phyloP scores from a whole-genome alignment of 2,888 invertebrate species.

The Eristalis intricaria region DNA sequence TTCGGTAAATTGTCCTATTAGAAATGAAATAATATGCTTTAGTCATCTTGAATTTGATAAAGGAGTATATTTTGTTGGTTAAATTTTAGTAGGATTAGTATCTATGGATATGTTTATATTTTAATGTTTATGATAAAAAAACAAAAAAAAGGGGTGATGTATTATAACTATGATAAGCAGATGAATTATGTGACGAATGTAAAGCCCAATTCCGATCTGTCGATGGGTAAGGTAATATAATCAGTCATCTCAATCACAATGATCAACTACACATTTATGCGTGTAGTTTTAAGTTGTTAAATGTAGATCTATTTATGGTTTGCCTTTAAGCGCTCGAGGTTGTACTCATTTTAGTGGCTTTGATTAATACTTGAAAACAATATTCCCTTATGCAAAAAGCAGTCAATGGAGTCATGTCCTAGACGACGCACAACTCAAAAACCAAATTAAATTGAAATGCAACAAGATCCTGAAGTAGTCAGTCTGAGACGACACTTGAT shows the following conservation, averaged over 20 bases:
- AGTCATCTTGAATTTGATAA: background rate
- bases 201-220: background rate
- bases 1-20: conserved; percentile 91
- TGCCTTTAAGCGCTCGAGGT: background rate
- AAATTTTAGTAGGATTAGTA: background rate
- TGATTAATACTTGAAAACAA: background rate
- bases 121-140: background rate
- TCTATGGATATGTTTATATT: background rate
- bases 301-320: background rate
- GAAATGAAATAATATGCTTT: background rate
- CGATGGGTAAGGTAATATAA: background rate
- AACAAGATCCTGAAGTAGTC: too few relatives aligned
- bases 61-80: background rate
- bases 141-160: background rate
- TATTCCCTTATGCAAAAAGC: background rate
- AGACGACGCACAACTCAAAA: too few relatives aligned
- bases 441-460: too few relatives aligned
- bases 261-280: background rate
- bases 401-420: background rate
- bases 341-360: background rate
- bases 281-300: too few relatives aligned
- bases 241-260: background rate
- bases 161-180: background rate
- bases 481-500: background rate
- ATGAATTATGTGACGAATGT: background rate